Evolutionary conservation across 1,140 invertebrate species (phyloP).

Genomic region (Linepithema humile): DNA sequence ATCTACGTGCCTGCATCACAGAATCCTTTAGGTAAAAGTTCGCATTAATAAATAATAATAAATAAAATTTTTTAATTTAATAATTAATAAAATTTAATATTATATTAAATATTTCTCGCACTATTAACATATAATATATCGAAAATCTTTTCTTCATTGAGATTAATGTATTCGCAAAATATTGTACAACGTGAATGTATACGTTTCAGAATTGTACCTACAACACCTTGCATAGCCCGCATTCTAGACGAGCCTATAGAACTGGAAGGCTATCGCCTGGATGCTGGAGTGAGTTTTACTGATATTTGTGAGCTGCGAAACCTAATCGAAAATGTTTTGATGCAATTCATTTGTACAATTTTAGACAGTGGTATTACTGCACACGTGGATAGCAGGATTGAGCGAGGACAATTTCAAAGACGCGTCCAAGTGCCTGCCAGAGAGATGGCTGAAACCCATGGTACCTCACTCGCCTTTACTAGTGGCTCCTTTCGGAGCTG

Average conservation of each 20-base stretch:
- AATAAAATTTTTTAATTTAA: background rate
- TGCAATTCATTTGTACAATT: slow-evolving; percentile 62
- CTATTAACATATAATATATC: too few relatives aligned
- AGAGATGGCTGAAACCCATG: slow-evolving; percentile 90
- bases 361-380: slow-evolving; percentile 93
- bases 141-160: background rate
- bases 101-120: too few relatives aligned
- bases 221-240: slow-evolving; percentile 92
- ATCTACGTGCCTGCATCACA: slow-evolving; percentile 93
- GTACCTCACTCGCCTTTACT: slow-evolving; percentile 86
- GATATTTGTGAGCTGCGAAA: background rate
- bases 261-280: slow-evolving; percentile 90
- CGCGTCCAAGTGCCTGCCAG: slow-evolving; percentile 91
- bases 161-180: background rate
- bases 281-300: slow-evolving; percentile 88
- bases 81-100: background rate
- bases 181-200: background rate
- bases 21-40: slow-evolving; percentile 90
- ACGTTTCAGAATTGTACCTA: slow-evolving; percentile 89
- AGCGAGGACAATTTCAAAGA: slow-evolving; percentile 91
- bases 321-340: background rate
- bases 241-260: slow-evolving; percentile 91
- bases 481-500: slow-evolving; percentile 95
- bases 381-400: slow-evolving; percentile 93
- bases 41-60: background rate